Evolutionary conservation across 1,140 invertebrate genomes (phyloP).

Genomic region (Zaprionus inermis): DNA sequence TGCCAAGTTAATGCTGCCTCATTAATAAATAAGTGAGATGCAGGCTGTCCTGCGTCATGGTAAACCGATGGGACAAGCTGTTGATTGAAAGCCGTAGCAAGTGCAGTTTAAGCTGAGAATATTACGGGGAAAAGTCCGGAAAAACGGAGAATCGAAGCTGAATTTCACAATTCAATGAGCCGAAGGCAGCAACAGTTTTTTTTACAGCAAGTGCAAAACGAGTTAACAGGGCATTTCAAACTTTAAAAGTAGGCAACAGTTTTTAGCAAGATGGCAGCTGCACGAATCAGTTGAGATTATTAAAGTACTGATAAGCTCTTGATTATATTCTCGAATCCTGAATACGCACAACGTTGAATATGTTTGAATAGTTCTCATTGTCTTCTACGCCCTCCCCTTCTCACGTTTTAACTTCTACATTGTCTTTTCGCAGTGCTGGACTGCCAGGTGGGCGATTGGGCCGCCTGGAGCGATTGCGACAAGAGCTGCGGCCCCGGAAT

Average conservation of each 20-base stretch:
- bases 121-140: too few relatives aligned
- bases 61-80: background rate
- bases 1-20: background rate
- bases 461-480: slow-evolving; percentile 90
- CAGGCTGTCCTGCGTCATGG: background rate
- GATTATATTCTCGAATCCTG: background rate
- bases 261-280: too few relatives aligned
- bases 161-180: background rate
- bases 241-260: too few relatives aligned
- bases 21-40: background rate
- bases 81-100: background rate
- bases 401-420: background rate
- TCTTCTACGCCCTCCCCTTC: background rate
- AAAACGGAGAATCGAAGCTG: too few relatives aligned
- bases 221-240: too few relatives aligned
- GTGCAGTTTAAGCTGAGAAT: background rate
- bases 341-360: background rate
- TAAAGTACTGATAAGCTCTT: background rate
- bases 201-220: background rate
- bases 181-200: background rate
- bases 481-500: slow-evolving; percentile 90
- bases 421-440: slow-evolving; percentile 88
- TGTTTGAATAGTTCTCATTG: background rate
- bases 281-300: too few relatives aligned
- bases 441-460: slow-evolving; percentile 91